A percentile compares a stretch with the other conserved stretches of the same genome.
Evolutionary conservation across 1,140 invertebrate species (phyloP).

Genomic region (Copidosoma floridanum): DNA sequence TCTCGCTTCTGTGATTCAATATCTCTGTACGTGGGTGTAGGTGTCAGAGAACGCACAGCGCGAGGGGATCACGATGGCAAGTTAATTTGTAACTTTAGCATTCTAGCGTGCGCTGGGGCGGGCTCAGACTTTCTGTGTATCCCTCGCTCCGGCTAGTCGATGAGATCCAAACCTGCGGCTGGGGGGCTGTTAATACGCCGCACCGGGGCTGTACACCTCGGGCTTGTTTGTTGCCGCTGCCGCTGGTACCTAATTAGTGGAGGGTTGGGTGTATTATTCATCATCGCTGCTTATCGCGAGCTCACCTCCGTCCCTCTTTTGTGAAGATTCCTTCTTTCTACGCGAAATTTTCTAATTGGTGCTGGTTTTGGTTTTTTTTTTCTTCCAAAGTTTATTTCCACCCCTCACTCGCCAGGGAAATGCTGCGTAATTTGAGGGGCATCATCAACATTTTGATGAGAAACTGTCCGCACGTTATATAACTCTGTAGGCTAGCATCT

Average conservation of each 20-base stretch:
- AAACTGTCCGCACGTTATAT: too few relatives aligned
- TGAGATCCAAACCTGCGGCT: slow-evolving; percentile 11
- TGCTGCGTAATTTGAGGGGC: too few relatives aligned
- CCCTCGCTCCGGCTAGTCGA: too few relatives aligned
- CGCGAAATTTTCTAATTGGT: too few relatives aligned
- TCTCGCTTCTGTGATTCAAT: slow-evolving; percentile 29
- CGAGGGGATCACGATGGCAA: too few relatives aligned
- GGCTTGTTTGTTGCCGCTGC: slow-evolving; percentile 53
- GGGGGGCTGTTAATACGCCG: slow-evolving; percentile 22
- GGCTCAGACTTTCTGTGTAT: too few relatives aligned
- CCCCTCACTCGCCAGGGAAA: too few relatives aligned
- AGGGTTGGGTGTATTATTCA: slow-evolving; percentile 49
- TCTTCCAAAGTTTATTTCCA: too few relatives aligned
- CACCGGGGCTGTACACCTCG: slow-evolving; percentile 35
- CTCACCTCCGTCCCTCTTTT: slow-evolving; percentile 19
- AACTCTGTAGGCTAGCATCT: too few relatives aligned
- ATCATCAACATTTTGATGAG: too few relatives aligned
- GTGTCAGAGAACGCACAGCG: slow-evolving; percentile 49
- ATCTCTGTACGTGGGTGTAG: slow-evolving; percentile 35
- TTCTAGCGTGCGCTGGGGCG: slow-evolving; percentile 36
- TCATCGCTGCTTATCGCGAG: slow-evolving; percentile 41
- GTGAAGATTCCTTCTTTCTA: too few relatives aligned
- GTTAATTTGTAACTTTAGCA: slow-evolving; percentile 56
- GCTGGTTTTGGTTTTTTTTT: too few relatives aligned
- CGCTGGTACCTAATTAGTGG: slow-evolving; percentile 55